Base-by-base conservation (phyloP, 2,888 invertebrate species). In the Hecatera dysodea region DNA sequence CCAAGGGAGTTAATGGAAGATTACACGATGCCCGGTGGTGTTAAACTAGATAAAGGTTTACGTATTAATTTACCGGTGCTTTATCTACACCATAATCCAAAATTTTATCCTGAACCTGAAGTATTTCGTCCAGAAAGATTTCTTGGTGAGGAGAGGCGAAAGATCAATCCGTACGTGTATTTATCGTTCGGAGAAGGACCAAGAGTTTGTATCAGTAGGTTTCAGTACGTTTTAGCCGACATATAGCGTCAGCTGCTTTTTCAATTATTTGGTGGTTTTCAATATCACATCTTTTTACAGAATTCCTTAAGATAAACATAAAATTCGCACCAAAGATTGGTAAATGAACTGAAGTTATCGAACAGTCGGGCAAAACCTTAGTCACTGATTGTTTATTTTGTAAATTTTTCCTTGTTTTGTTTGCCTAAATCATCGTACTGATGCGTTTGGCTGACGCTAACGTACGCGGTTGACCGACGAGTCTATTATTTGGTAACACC, bases 191-290 rank as follows among this genome's bases (percentile, higher is more conserved):
- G n/a, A n/a, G n/a, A n/a, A n/a, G n/a, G n/a, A n/a, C n/a, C n/a
- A n/a, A n/a, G n/a, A n/a, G n/a, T 78, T 62, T 92, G 90, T 55
- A 85, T 92, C 7, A 91, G 91, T 90, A 44, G 56, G 74, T 55
- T 4, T n/a, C n/a, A n/a, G n/a, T n/a, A n/a, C n/a, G n/a, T n/a
- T n/a, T n/a, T n/a, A n/a, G n/a, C n/a, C n/a, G n/a, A n/a, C 46
- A 33, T 29, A n/a, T 11, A 12, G n/a, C 8, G 2, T 29, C 6
- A 29, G 2, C 29, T 19, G 11, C n/a, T n/a, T n/a, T n/a, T n/a
- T n/a, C n/a, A n/a, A n/a, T n/a, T n/a, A n/a, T n/a, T n/a, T n/a
- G n/a, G n/a, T n/a, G n/a, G n/a, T n/a, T n/a, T n/a, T n/a, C n/a
- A n/a, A n/a, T n/a, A n/a, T n/a, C n/a, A n/a, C 29, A 19, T 60